Conservation (phyloP, 2,113 vertebrate genomes). For the Cathartes aura region DNA sequence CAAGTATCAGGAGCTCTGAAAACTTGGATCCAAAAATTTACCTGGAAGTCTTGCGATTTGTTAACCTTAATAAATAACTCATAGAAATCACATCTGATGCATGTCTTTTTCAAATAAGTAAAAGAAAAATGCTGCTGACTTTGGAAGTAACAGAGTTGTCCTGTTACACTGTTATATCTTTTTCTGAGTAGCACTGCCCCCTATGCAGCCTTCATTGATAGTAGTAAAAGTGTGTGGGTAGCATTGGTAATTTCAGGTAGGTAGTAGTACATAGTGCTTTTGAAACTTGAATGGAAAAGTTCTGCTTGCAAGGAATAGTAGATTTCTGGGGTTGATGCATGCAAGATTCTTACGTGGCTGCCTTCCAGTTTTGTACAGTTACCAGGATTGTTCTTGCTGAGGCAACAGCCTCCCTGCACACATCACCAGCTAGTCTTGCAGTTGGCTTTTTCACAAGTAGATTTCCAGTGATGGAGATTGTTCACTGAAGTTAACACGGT, state of each 20-base stretch:
- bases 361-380: background rate
- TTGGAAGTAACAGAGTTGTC: background rate
- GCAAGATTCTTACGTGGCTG: background rate
- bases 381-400: background rate
- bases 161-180: background rate
- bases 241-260: background rate
- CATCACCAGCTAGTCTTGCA: background rate
- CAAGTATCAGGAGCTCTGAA: background rate
- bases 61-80: background rate
- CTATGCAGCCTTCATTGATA: background rate
- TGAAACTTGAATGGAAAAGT: background rate
- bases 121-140: background rate
- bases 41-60: background rate
- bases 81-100: background rate
- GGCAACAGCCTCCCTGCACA: background rate
- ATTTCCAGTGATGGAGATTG: background rate
- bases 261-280: background rate
- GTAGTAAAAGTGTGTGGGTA: background rate
- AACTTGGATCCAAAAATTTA: background rate
- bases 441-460: background rate
- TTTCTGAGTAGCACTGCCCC: background rate
- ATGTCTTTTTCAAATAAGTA: background rate
- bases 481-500: background rate
- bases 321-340: background rate
- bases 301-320: background rate